Evolutionary conservation across 1,140 invertebrate genomes (phyloP), one percentile per base, ranked within the genome.

Genomic region (Lepidurus packardi): DNA sequence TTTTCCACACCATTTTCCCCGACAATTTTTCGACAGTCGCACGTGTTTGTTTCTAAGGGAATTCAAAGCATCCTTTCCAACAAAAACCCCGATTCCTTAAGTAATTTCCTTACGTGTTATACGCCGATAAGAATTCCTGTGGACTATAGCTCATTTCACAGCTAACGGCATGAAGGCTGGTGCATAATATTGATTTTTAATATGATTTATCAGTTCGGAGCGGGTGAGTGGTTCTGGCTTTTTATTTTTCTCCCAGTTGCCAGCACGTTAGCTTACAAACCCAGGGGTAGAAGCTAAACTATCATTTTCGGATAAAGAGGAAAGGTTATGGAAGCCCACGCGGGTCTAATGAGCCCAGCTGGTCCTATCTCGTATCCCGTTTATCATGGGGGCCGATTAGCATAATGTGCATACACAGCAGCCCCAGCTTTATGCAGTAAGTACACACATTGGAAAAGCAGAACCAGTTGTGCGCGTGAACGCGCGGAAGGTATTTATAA

Each of bases 161-260:
- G 6, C 53, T 65, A 65, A 65, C 16, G 53, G 16, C 53, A 9
- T 65, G 53, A 65, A 65, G 53, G 53, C 21, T 65, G 53, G 21
- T 65, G 53, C 53, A 65, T 65, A 65, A 65, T 65, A 65, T 65
- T 16, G 53, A 65, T 65, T 65, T 65, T 65, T 16, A 65, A 65
- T 65, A 65, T 65, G 53, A 65, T 65, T 65, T 65, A 65, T 65
- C 53, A 65, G 53, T 65, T 65, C 9, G 3, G 53, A 65, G 53
- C 53, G 53, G 16, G 16, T 65, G 53, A 65, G 21, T 65, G 53
- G 16, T 9, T 65, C 53, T 65, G 53, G 53, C 53, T 65, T 65
- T 65, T 13, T 65, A 13, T 65, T 65, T 16, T 65, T 65, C 21
- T 65, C 21, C 21, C 8, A 1, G 53, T 16, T 65, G 53, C 53